Conservation (phyloP, 2,797 vertebrate genomes). For the Myotis vivesi region DNA sequence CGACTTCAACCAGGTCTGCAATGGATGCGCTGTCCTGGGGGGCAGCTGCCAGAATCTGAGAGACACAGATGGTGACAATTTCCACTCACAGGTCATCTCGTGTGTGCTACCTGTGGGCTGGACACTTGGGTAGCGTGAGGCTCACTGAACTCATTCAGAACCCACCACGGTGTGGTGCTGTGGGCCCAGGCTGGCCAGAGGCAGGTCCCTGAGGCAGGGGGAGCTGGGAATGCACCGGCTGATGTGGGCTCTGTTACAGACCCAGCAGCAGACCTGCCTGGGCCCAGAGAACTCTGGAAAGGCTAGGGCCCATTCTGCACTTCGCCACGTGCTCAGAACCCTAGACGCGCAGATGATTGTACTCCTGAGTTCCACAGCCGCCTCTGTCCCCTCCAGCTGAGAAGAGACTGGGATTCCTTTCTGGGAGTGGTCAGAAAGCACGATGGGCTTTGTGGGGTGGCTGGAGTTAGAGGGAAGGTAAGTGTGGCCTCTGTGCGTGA, state of each 20-base stretch:
- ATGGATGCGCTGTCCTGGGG: not conserved
- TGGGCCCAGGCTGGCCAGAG: not conserved
- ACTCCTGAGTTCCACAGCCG: not conserved
- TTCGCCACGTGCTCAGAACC: not conserved
- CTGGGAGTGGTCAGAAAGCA: not conserved
- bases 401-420: not conserved
- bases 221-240: conserved; percentile 27
- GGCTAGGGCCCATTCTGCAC: not conserved
- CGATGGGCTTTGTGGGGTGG: not conserved
- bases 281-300: not conserved
- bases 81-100: conserved; percentile 45
- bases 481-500: not conserved
- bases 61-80: conserved; percentile 39
- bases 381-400: not conserved
- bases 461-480: not conserved
- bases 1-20: not conserved
- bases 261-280: not conserved
- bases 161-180: not conserved
- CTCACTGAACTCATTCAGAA: conserved; percentile 57
- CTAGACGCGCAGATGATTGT: not conserved
- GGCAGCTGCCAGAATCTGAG: conserved; percentile 29
- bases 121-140: conserved; percentile 55
- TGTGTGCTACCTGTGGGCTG: conserved; percentile 38
- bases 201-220: not conserved
- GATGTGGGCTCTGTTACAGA: conserved; percentile 46